Evolutionary conservation across 2,113 vertebrate genomes (phyloP), one percentile per base, ranked within the genome.

Genomic region (Micronycteris hirsuta): DNA sequence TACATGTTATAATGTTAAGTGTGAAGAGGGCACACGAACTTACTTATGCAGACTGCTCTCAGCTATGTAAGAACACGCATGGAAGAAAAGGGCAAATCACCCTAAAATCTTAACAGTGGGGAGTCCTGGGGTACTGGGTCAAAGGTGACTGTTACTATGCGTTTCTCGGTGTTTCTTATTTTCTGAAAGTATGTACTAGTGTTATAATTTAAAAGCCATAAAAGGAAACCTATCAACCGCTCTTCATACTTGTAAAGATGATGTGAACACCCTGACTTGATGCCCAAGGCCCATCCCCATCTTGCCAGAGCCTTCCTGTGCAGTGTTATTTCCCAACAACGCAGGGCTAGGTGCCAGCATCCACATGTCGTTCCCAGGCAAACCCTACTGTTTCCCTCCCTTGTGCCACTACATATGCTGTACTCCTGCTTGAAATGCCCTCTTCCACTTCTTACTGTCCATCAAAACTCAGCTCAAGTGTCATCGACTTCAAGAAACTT

Each of bases 121-220:
- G 41, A 89, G 16, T 68, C 85, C 45, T 94, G 45, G 33, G 31
- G 68, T 80, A 93, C 58, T 71, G 71, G 47, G 49, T 92, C 83
- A 89, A 81, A 90, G 19, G 28, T 49, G 67, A 78, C n/a, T 33
- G 43, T 47, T 81, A 65, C 89, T 52, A 61, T 52, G 36, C 20
- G 92, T 96, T 96, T 84, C 67, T 58, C 20, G n/a, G 24, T 88
- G 54, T 92, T 96, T 61, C 31, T 19, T 68, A 91, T 88, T 91
- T 94, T 86, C 74, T 84, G 0, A 54, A 77, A 85, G 22, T 81
- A 67, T 12, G 9, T 45, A 96, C 52, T 76, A 82, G 80, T 88
- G 28, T 31, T 84, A 73, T 36, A 94, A 91, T 33, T 52, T 56
- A 54, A 91, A 96, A 81, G 36, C 33, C 71, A 77, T 61, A 65